A percentile compares a stretch with the other conserved stretches of the same genome.
These are phyloP conservation scores for Taxidea taxus DNA, from an alignment of 2,113 vertebrate species.

Conservation along the genomic window DNA sequence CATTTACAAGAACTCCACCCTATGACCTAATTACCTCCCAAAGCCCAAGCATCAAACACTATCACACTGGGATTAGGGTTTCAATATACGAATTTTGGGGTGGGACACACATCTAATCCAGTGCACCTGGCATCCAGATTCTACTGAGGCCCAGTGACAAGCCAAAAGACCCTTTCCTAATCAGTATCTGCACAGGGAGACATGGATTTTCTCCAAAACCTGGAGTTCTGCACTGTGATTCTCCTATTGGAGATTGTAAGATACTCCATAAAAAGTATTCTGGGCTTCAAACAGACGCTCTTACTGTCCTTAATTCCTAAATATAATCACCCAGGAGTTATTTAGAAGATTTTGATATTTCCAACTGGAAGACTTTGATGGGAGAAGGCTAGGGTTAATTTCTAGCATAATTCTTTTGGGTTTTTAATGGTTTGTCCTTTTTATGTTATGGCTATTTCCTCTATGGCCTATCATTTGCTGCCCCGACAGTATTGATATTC, in stretches of 20 bases:
- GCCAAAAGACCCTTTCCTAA: background rate
- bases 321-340: background rate
- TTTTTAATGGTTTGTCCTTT: background rate
- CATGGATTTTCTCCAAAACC: background rate
- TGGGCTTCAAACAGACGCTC: background rate
- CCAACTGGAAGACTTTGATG: background rate
- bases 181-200: background rate
- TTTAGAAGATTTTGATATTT: background rate
- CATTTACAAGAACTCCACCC: background rate
- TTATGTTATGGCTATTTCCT: background rate
- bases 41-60: background rate
- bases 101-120: background rate
- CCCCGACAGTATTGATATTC: background rate
- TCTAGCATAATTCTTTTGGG: background rate
- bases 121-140: background rate
- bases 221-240: background rate
- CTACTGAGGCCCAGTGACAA: background rate
- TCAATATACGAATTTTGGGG: background rate
- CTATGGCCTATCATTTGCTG: background rate
- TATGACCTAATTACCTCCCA: background rate
- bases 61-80: background rate
- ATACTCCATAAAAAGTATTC: background rate
- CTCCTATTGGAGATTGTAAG: background rate
- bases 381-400: background rate
- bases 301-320: background rate